Conservation (phyloP, 2,888 invertebrate genomes). For the Drosophila sordidapex region DNA sequence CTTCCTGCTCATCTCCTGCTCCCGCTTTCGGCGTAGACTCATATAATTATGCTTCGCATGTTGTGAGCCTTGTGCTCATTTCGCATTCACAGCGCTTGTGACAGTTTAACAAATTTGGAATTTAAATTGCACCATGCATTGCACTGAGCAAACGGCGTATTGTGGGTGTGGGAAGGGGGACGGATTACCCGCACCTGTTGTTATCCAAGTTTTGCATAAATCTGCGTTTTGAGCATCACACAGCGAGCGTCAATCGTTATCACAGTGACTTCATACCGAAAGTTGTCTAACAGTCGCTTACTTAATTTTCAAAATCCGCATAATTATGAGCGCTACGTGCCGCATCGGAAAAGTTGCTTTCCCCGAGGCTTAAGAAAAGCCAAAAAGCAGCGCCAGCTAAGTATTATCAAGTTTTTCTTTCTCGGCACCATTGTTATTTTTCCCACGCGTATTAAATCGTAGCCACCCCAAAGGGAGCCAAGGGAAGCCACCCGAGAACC, state of each 20-base stretch:
- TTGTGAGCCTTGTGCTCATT: conserved; percentile 69
- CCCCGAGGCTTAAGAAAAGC: conserved; percentile 64
- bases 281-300: conserved; percentile 52
- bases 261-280: conserved; percentile 41
- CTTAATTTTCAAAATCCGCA: conserved; percentile 62
- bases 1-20: conserved; percentile 1
- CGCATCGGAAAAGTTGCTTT: conserved; percentile 52
- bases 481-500: conserved; percentile 21
- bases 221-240: conserved; percentile 17
- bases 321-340: conserved; percentile 74
- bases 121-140: conserved; percentile 78
- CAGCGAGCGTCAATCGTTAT: conserved; percentile 51
- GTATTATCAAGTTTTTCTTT: conserved; percentile 71
- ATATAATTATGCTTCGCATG: conserved; percentile 64
- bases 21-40: conserved; percentile 27
- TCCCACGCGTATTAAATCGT: conserved; percentile 75
- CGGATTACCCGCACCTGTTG: conserved; percentile 47
- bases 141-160: conserved; percentile 36
- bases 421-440: conserved; percentile 69
- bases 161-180: too few relatives aligned
- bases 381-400: conserved; percentile 70
- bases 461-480: conserved; percentile 14
- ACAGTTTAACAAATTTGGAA: conserved; percentile 82
- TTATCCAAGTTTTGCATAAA: conserved; percentile 39
- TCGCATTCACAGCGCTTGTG: conserved; percentile 79